Evolutionary conservation across 1,140 invertebrate genomes (phyloP).

Genomic region (Chlorops oryzae): DNA sequence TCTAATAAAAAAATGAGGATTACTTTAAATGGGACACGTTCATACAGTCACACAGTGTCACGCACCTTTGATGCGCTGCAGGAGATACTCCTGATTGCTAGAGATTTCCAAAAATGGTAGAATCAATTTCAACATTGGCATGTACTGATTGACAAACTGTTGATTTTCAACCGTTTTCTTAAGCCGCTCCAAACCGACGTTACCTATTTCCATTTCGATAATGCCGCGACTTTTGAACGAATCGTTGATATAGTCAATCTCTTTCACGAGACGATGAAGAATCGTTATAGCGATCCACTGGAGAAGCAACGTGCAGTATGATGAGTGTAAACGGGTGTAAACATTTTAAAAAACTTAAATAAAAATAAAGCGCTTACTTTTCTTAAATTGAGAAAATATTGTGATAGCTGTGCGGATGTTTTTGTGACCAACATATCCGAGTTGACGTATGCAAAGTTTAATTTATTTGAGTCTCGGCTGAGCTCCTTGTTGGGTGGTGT

Average conservation of each 20-base stretch:
- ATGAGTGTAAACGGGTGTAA: background rate
- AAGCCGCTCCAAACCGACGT: constrained; percentile 61
- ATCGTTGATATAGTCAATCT: constrained; percentile 65
- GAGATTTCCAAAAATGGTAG: constrained; percentile 73
- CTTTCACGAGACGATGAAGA: constrained; percentile 59
- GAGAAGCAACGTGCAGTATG: background rate
- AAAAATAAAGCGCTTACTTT: constrained; percentile 25
- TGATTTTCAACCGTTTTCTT: constrained; percentile 60
- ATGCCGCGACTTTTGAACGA: constrained; percentile 61
- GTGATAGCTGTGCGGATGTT: constrained; percentile 39
- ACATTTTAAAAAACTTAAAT: background rate
- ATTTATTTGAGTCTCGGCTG: too few relatives aligned
- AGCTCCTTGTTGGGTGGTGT: too few relatives aligned
- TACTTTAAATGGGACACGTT: background rate
- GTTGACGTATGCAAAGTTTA: too few relatives aligned
- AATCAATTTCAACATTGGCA: constrained; percentile 63
- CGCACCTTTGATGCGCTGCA: constrained; percentile 59
- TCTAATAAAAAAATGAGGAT: constrained; percentile 43
- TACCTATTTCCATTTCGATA: constrained; percentile 64
- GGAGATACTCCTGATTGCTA: constrained; percentile 76
- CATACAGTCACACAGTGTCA: too few relatives aligned
- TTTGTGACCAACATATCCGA: too few relatives aligned
- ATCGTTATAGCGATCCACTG: constrained; percentile 78
- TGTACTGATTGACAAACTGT: constrained; percentile 55
- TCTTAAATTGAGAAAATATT: constrained; percentile 39